Evolutionary conservation across 2,797 vertebrate genomes (phyloP).

Genomic region (Trichosurus vulpecula): DNA sequence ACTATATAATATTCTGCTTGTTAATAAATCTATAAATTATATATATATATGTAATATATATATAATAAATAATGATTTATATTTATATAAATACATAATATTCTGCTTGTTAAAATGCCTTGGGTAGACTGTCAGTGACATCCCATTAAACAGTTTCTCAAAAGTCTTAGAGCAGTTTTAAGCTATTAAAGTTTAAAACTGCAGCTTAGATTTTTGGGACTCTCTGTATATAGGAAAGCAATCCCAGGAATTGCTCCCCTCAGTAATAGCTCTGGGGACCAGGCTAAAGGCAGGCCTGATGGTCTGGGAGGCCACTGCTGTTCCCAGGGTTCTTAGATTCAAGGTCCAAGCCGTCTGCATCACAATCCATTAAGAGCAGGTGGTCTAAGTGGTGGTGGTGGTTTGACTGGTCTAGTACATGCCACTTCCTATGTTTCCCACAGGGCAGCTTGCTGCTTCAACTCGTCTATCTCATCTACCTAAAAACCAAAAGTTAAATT

Average conservation of each 20-base stretch:
- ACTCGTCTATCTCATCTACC: not conserved
- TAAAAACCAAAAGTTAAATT: conserved; percentile 27
- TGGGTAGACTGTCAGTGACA: not conserved
- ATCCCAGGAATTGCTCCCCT: not conserved
- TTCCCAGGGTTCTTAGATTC: not conserved
- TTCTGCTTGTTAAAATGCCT: not conserved
- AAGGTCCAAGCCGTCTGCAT: not conserved
- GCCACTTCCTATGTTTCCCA: not conserved
- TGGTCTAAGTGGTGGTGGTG: not conserved
- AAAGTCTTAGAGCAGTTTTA: not conserved
- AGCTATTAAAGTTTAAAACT: not conserved
- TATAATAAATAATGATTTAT: too few relatives aligned
- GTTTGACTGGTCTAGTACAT: not conserved
- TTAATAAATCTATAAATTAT: too few relatives aligned
- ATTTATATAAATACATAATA: too few relatives aligned
- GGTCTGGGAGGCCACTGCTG: not conserved
- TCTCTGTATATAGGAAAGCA: not conserved
- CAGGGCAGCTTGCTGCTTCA: not conserved
- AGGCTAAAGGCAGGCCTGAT: not conserved
- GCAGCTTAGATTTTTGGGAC: not conserved
- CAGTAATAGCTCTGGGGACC: not conserved
- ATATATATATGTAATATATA: too few relatives aligned
- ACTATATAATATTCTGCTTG: too few relatives aligned
- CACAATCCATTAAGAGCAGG: not conserved
- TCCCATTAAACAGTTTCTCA: not conserved